Conservation (phyloP, 2,113 vertebrate genomes). For the Argyrosomus japonicus region DNA sequence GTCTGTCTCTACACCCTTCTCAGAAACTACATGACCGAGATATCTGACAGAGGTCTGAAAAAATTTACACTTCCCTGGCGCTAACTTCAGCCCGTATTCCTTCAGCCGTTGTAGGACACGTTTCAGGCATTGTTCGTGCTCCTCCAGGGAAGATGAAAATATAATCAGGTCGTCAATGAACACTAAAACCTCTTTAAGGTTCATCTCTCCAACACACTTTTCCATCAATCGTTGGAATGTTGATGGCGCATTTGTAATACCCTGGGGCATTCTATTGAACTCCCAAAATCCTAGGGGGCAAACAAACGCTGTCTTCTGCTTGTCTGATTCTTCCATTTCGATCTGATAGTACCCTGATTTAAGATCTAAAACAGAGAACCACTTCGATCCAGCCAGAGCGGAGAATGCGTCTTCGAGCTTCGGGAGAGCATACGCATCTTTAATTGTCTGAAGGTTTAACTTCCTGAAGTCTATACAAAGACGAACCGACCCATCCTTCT, state of each 20-base stretch:
- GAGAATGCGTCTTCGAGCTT: too few species aligned
- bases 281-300: neutral
- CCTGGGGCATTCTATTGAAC: neutral
- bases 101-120: neutral
- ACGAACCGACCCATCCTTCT: too few species aligned
- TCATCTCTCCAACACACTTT: neutral
- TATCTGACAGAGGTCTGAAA: neutral
- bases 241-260: neutral
- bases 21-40: neutral
- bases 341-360: neutral
- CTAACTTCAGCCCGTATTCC: neutral
- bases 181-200: neutral
- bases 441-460: too few species aligned
- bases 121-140: neutral
- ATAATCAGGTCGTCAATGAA: slow-evolving; percentile 11
- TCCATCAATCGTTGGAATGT: neutral
- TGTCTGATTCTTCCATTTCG: neutral
- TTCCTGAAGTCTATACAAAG: too few species aligned
- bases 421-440: too few species aligned
- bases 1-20: neutral
- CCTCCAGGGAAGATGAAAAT: neutral
- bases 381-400: too few species aligned
- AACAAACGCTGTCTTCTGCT: neutral
- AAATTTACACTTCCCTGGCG: neutral
- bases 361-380: slow-evolving; percentile 23